Evolutionary conservation across 2,797 vertebrate genomes (phyloP).

Genomic region (Gymnothorax reevesii): DNA sequence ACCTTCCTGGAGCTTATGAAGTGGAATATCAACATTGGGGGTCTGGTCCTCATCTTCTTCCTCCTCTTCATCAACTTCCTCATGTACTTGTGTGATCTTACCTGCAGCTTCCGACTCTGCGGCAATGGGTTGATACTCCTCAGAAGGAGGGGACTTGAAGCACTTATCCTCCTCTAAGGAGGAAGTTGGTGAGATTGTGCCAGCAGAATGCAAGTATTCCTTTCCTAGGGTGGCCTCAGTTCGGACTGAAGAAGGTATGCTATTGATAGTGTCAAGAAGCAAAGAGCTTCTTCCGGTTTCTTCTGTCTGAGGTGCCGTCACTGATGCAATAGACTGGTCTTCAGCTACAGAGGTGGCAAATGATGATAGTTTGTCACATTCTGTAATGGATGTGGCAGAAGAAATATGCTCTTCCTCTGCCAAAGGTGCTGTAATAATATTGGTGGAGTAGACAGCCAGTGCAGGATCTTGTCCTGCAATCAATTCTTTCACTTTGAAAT

Average conservation of each 20-base stretch:
- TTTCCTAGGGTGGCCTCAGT: slow-evolving; percentile 89
- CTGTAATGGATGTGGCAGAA: slow-evolving; percentile 96
- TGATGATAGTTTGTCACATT: slow-evolving; percentile 96
- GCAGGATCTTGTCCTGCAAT: slow-evolving; percentile 74
- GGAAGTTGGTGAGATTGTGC: slow-evolving; percentile 97
- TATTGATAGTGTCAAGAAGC: slow-evolving; percentile 86
- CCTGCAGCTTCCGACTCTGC: slow-evolving; percentile 74
- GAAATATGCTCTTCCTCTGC: slow-evolving; percentile 98
- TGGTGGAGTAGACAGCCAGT: slow-evolving; percentile 80
- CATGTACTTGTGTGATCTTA: slow-evolving; percentile 62
- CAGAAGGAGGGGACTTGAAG: slow-evolving; percentile 95
- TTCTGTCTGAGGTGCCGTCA: slow-evolving; percentile 91
- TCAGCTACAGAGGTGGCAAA: slow-evolving; percentile 95
- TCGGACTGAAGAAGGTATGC: slow-evolving; percentile 81
- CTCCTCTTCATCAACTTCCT: slow-evolving; percentile 82
- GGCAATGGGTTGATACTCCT: slow-evolving; percentile 82
- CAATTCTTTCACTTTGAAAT: slow-evolving; percentile 76
- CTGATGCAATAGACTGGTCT: slow-evolving; percentile 93
- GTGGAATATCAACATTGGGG: slow-evolving; percentile 77
- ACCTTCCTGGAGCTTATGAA: slow-evolving; percentile 79
- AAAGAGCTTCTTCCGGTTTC: slow-evolving; percentile 89
- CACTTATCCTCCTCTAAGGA: slow-evolving; percentile 97
- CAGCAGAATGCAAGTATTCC: slow-evolving; percentile 93
- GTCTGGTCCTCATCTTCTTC: slow-evolving; percentile 82
- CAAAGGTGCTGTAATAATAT: slow-evolving; percentile 88